Evolutionary conservation across 2,113 vertebrate species (phyloP).

Genomic region (Scolopax mira): DNA sequence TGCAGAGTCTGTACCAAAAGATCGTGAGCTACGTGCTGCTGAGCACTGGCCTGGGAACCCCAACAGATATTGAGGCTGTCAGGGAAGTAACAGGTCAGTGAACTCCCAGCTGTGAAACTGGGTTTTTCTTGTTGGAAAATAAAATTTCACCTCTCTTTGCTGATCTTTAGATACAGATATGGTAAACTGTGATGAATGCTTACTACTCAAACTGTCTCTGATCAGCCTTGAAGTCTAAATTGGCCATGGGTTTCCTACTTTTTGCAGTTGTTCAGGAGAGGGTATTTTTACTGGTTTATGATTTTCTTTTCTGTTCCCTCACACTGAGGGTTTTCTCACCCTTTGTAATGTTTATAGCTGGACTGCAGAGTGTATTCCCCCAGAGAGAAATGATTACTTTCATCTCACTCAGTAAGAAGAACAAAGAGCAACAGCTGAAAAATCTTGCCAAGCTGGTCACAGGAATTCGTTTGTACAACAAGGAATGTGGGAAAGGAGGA

Average conservation of each 20-base stretch:
- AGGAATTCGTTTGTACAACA: conserved; percentile 91
- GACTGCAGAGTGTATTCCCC: conserved; percentile 90
- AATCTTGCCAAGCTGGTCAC: conserved; percentile 85
- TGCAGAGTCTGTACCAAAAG: conserved; percentile 78
- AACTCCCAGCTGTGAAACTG: not conserved
- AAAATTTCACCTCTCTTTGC: not conserved
- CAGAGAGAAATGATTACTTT: conserved; percentile 82
- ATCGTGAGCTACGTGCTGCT: conserved; percentile 82
- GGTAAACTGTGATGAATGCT: not conserved
- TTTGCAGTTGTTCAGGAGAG: not conserved
- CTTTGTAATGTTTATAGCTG: conserved; percentile 75
- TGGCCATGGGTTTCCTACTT: not conserved
- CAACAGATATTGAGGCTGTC: conserved; percentile 73
- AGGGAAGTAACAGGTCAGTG: conserved; percentile 81
- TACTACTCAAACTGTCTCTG: not conserved
- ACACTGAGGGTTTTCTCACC: not conserved
- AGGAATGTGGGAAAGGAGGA: conserved; percentile 76
- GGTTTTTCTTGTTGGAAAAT: not conserved
- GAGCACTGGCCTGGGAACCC: conserved; percentile 78
- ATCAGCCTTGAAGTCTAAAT: not conserved
- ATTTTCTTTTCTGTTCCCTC: not conserved
- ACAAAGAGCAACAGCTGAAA: conserved; percentile 86
- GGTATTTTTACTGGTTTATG: not conserved
- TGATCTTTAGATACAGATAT: not conserved
- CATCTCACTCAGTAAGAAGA: conserved; percentile 79